A percentile compares a stretch with the other conserved stretches of the same genome.
phyloP scores from a whole-genome alignment of 2,888 invertebrate genomes.

The Pinctada fucata region DNA sequence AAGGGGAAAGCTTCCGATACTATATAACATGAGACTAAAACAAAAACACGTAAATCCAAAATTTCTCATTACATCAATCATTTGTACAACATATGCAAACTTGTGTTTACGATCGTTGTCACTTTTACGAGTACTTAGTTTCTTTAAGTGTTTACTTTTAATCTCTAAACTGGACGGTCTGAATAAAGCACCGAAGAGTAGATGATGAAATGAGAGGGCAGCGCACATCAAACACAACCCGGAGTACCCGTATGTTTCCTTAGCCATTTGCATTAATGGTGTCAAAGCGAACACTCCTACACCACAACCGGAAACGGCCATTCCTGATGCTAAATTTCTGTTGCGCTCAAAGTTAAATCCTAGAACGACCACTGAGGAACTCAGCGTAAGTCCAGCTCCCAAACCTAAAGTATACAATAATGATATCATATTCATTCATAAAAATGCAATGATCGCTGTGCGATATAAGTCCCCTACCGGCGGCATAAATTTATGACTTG shows the following conservation, averaged over 20 bases:
- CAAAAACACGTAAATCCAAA: background rate
- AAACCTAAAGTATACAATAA: background rate
- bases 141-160: background rate
- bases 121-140: background rate
- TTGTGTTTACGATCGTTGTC: background rate
- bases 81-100: background rate
- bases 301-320: background rate
- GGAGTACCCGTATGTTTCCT: background rate
- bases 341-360: conserved; percentile 2
- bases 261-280: background rate
- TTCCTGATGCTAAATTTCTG: background rate
- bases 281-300: background rate
- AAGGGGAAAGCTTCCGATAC: no score
- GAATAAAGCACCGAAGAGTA: background rate
- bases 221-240: background rate
- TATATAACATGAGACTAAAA: background rate
- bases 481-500: no score
- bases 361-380: background rate
- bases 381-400: background rate
- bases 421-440: no score
- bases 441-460: no score
- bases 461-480: no score
- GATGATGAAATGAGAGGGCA: background rate
- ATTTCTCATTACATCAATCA: background rate
- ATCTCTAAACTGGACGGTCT: conserved; percentile 2